Evolutionary conservation across 2,888 invertebrate genomes (phyloP).

Genomic region (Watsonalla cultraria): DNA sequence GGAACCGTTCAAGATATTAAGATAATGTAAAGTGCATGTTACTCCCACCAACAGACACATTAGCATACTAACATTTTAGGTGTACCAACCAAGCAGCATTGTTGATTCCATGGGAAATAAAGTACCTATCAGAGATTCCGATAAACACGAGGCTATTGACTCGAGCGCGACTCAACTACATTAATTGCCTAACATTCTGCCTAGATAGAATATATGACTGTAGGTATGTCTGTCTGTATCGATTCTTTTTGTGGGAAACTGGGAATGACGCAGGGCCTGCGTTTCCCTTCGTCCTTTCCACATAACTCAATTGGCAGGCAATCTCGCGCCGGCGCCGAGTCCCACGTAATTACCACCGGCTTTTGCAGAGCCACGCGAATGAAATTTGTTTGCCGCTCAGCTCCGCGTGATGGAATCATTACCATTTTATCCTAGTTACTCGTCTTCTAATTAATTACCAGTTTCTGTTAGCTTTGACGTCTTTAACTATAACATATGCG

Average conservation of each 20-base stretch:
- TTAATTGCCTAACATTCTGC: not conserved
- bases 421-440: not conserved
- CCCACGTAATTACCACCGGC: conserved; percentile 27
- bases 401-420: not conserved
- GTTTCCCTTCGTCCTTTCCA: conserved; percentile 20
- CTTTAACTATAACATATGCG: not conserved
- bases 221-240: conserved; percentile 7
- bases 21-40: not conserved
- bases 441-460: not conserved
- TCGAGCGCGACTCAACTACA: too few relatives aligned
- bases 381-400: conserved; percentile 17
- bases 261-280: conserved; percentile 10
- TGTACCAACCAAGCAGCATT: not conserved
- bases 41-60: not conserved
- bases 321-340: conserved; percentile 58
- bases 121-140: too few relatives aligned
- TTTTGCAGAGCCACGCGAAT: conserved; percentile 7
- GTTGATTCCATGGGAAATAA: too few relatives aligned
- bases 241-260: conserved; percentile 12
- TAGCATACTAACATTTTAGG: not conserved
- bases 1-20: not conserved
- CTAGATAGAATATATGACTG: not conserved
- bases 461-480: not conserved
- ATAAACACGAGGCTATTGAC: too few relatives aligned
- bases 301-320: conserved; percentile 68